A percentile compares a stretch with the other conserved stretches of the same genome.
Conservation (phyloP, 2,113 vertebrate genomes). For the Vulpes ferrilata region DNA sequence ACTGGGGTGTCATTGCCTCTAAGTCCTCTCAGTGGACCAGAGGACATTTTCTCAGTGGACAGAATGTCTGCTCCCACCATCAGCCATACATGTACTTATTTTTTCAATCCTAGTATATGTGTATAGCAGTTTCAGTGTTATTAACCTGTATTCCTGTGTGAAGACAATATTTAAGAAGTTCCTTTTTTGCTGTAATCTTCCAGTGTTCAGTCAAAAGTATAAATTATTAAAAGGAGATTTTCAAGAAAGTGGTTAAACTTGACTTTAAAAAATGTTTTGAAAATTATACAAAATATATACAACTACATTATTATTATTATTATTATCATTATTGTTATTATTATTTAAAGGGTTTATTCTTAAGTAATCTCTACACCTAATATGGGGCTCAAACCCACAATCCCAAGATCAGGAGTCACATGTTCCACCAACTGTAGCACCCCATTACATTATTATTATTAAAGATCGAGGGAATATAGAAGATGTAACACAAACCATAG, state of each 20-base stretch:
- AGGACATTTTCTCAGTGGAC: too few species aligned
- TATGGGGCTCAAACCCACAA: background rate
- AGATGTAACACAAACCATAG: background rate
- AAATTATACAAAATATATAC: background rate
- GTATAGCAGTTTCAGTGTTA: background rate
- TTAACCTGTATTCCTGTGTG: background rate
- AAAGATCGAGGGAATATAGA: background rate
- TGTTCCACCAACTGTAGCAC: background rate
- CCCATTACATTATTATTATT: background rate
- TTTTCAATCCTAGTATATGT: background rate
- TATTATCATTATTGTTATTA: background rate
- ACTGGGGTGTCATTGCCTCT: background rate
- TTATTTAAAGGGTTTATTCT: background rate
- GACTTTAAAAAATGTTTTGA: background rate
- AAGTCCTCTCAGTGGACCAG: background rate
- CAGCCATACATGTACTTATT: background rate
- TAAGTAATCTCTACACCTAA: background rate
- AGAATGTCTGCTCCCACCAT: background rate
- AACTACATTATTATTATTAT: background rate
- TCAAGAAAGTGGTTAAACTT: background rate
- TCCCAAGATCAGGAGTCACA: background rate
- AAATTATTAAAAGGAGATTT: background rate
- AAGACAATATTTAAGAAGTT: background rate
- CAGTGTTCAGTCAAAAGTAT: background rate
- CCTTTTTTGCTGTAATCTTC: background rate